Base-by-base conservation (phyloP, 2,113 vertebrate species). In the Anhinga anhinga region DNA sequence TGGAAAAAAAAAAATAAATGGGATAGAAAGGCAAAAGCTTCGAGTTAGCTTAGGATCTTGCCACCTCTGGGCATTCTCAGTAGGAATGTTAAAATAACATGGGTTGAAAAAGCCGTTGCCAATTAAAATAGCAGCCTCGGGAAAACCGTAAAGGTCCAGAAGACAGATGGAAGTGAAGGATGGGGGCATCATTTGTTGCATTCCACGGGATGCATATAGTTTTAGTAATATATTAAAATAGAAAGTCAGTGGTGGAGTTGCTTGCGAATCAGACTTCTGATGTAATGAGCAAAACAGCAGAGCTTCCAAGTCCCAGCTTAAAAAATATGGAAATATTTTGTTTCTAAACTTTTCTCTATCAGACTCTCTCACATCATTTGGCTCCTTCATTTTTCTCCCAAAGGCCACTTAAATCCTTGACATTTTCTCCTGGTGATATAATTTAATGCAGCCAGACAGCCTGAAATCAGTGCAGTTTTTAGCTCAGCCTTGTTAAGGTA, bases 341-440 rank as follows among this genome's bases (percentile, higher is more conserved):
- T 67, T 84, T 94, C 96, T 90, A 90, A 94, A 88, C 95, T 86
- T 93, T 78, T 80, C 78, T 95, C 95, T 96, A 96, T 93, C 97
- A 77, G 91, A 49, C 81, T 80, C 59, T 96, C 95, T 93, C 93
- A 96, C 94, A 90, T 92, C 81, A 32, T 97, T 95, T 95, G 93
- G 71, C 94, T 95, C 90, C 90, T 69, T 80, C n/a, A 0, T 90
- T 97, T 94, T 93, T 55, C 88, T 93, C 95, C 93, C 96, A 91
- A 95, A 96, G 94, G 95, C 96, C 92, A 65, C 93, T 97, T 96
- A 96, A 96, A 93, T 96, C 93, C 95, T 91, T 96, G 95, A 95
- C 96, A 96, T 97, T 97, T 97, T 96, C 92, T 96, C 70, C 95
- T 67, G 90, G 73, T 96, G 96, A 96, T 96, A 93, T 92, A 95